Conservation (phyloP, 2,113 vertebrate species). For the Megaptera novaeangliae region DNA sequence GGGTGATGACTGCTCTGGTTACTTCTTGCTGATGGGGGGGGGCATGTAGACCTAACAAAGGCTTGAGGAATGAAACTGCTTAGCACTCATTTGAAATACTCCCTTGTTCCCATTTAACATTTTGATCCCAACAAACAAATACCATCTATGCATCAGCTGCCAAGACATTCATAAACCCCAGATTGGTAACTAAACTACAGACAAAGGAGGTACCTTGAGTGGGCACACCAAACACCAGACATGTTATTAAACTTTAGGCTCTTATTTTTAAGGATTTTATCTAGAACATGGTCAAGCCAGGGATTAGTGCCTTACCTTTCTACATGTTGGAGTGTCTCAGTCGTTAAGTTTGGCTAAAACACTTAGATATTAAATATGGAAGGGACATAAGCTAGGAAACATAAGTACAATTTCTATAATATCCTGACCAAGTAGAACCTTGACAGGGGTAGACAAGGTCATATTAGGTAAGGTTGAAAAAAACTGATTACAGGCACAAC, state of each 20-base stretch:
- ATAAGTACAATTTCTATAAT: no score
- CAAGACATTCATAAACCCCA: neutral
- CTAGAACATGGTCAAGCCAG: no score
- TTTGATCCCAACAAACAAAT: neutral
- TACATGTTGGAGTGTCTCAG: no score
- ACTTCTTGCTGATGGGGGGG: neutral
- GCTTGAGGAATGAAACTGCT: neutral
- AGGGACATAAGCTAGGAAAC: no score
- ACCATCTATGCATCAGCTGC: neutral
- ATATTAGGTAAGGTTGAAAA: no score
- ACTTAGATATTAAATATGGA: no score
- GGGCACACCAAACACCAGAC: neutral
- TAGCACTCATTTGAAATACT: neutral
- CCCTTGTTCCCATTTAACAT: neutral
- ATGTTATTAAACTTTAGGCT: neutral
- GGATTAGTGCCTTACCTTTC: no score
- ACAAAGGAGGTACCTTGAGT: neutral
- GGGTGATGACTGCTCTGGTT: neutral
- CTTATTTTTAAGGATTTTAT: no score
- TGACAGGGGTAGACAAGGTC: no score
- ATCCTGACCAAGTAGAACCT: no score
- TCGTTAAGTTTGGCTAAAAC: no score
- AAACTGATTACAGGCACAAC: no score
- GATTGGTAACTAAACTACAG: neutral
- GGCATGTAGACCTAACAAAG: neutral